These are phyloP conservation scores for Drosophila atroscutellata DNA, from an alignment of 2,888 invertebrate genomes.

Conservation along the genomic window DNA sequence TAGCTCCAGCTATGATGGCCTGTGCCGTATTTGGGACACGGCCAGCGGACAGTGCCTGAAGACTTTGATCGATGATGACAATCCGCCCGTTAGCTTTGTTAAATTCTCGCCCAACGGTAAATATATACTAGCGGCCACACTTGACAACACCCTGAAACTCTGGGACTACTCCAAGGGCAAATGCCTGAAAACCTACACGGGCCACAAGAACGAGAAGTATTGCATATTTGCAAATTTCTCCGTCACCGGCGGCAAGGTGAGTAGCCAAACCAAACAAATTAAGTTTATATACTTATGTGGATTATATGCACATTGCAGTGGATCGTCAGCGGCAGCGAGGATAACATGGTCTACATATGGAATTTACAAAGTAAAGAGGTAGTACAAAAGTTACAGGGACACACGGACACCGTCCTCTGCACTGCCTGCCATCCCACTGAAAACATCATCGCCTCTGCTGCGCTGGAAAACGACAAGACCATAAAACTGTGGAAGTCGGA, in stretches of 20 bases:
- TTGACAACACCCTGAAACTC: slow-evolving; percentile 98
- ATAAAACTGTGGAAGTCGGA: slow-evolving; percentile 99
- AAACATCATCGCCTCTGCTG: slow-evolving; percentile 99
- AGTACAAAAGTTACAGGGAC: slow-evolving; percentile 98
- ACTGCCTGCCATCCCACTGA: slow-evolving; percentile 99
- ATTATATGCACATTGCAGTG: slow-evolving; percentile 88
- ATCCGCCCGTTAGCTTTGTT: slow-evolving; percentile 99
- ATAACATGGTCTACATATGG: slow-evolving; percentile 99
- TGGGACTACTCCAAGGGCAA: slow-evolving; percentile 99
- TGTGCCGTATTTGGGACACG: slow-evolving; percentile 99
- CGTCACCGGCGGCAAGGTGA: slow-evolving; percentile 99
- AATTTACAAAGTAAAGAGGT: slow-evolving; percentile 99
- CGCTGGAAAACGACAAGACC: slow-evolving; percentile 99
- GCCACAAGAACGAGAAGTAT: slow-evolving; percentile 99
- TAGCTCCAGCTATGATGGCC: slow-evolving; percentile 99
- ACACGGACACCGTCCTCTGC: slow-evolving; percentile 97
- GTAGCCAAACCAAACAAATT: slow-evolving; percentile 33
- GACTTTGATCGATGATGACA: slow-evolving; percentile 99
- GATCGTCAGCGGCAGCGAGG: slow-evolving; percentile 99
- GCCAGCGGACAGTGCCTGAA: slow-evolving; percentile 99
- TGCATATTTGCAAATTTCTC: slow-evolving; percentile 99
- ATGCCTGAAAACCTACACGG: slow-evolving; percentile 98
- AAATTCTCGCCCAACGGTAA: slow-evolving; percentile 99
- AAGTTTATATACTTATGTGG: background rate
- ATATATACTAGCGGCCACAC: slow-evolving; percentile 98